These are phyloP conservation scores for Xiphophorus couchianus DNA, from an alignment of 2,113 vertebrate genomes.

Conservation along the genomic window DNA sequence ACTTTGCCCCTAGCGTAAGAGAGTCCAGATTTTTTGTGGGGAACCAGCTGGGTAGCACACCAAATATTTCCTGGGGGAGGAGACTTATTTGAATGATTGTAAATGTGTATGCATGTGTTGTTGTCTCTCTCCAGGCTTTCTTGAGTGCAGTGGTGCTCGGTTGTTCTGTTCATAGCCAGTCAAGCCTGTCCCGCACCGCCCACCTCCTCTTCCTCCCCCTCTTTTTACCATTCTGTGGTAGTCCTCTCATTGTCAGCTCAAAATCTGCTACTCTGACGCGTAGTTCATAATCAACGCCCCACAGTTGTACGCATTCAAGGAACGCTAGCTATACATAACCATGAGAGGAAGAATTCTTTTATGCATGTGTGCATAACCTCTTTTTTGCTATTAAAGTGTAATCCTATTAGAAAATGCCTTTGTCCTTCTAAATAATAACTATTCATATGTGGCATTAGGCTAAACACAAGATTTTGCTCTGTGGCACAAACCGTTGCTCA, in stretches of 20 bases:
- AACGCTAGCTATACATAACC: constrained; percentile 18
- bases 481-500: constrained; percentile 6
- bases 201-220: constrained; percentile 21
- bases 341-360: constrained; percentile 20
- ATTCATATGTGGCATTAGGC: constrained; percentile 7
- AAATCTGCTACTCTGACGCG: constrained; percentile 49
- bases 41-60: constrained; percentile 62
- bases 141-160: constrained; percentile 28
- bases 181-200: constrained; percentile 69
- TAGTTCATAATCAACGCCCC: constrained; percentile 68
- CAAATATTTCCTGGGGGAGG: constrained; percentile 49
- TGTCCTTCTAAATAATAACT: not conserved
- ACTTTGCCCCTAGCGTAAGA: constrained; percentile 7
- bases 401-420: constrained; percentile 11
- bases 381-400: not conserved
- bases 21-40: constrained; percentile 46
- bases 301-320: constrained; percentile 40
- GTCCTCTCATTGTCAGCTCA: constrained; percentile 54
- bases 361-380: constrained; percentile 10
- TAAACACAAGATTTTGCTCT: not conserved
- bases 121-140: constrained; percentile 42
- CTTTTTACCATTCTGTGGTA: constrained; percentile 52
- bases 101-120: constrained; percentile 39
- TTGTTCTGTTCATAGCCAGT: constrained; percentile 69
- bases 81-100: constrained; percentile 52